Conservation (phyloP, 2,113 vertebrate species). For the Triplophysa dalaica region DNA sequence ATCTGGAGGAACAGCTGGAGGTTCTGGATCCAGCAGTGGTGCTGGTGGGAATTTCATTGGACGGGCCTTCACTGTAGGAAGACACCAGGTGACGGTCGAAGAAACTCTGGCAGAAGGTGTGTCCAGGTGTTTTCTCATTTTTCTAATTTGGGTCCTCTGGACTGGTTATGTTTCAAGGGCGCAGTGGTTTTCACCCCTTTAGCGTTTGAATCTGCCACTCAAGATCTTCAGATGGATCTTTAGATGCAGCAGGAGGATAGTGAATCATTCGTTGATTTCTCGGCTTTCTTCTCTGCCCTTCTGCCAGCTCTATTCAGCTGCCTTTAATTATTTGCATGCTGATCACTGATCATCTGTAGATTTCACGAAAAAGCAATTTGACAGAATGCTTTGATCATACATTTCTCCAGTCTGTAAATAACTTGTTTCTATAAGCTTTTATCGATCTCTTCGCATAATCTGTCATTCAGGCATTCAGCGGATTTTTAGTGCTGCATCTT, state of each 20-base stretch:
- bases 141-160: neutral
- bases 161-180: too few species aligned
- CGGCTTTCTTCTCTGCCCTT: neutral
- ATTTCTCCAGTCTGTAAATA: neutral
- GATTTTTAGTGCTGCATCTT: neutral
- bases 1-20: constrained; percentile 84
- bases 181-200: too few species aligned
- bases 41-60: constrained; percentile 91
- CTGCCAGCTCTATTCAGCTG: constrained; percentile 4
- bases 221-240: too few species aligned
- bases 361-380: too few species aligned
- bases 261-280: neutral
- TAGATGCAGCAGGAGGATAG: too few species aligned
- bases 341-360: constrained; percentile 14
- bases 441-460: neutral
- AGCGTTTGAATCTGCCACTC: too few species aligned
- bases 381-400: too few species aligned
- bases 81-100: constrained; percentile 95
- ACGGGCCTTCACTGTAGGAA: constrained; percentile 86
- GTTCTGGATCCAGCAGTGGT: constrained; percentile 79
- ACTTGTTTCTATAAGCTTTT: neutral
- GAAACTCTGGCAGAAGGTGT: constrained; percentile 97
- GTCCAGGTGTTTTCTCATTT: constrained; percentile 4
- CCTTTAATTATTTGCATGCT: neutral
- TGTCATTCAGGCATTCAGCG: too few species aligned